Evolutionary conservation across 30 jellyfish, hydroid and myxozoan genomes (phyloP).

Genomic region (Chrysaora quinquecirrha): DNA sequence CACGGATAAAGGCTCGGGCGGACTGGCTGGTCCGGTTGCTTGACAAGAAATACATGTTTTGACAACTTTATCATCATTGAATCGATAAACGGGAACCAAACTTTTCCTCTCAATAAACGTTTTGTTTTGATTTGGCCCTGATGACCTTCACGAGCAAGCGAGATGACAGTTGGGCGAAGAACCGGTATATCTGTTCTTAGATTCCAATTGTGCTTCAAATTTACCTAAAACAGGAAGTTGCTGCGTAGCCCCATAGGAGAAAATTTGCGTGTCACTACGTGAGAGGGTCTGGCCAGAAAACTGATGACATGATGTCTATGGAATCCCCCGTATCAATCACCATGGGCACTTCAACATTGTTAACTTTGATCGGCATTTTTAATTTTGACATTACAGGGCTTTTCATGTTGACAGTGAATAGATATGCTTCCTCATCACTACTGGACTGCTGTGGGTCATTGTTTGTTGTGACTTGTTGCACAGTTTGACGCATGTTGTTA

Average conservation of each 20-base stretch:
- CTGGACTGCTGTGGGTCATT: too few species aligned
- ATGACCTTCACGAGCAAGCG: too few species aligned
- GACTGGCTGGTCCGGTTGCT: too few species aligned
- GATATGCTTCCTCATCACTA: background rate
- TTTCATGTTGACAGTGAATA: background rate
- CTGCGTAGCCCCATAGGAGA: constrained; percentile 42
- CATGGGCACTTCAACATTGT: too few species aligned
- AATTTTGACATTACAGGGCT: background rate
- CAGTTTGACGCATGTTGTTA: background rate
- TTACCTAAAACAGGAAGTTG: constrained; percentile 41
- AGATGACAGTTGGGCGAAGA: too few species aligned
- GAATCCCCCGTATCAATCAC: constrained; percentile 43
- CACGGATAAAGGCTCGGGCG: too few species aligned
- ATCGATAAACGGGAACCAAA: too few species aligned
- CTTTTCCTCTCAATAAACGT: too few species aligned
- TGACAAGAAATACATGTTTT: too few species aligned
- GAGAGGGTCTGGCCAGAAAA: background rate
- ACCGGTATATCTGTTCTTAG: constrained; percentile 13
- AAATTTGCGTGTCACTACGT: background rate
- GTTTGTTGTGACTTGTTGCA: too few species aligned
- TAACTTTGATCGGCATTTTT: background rate
- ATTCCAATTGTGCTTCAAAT: constrained; percentile 20
- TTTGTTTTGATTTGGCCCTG: too few species aligned
- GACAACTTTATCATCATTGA: too few species aligned
- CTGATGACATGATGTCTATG: constrained; percentile 22